phyloP scores from a whole-genome alignment of 53 echinoderm and acorn worm genomes.

The Paelopatides confundens region DNA sequence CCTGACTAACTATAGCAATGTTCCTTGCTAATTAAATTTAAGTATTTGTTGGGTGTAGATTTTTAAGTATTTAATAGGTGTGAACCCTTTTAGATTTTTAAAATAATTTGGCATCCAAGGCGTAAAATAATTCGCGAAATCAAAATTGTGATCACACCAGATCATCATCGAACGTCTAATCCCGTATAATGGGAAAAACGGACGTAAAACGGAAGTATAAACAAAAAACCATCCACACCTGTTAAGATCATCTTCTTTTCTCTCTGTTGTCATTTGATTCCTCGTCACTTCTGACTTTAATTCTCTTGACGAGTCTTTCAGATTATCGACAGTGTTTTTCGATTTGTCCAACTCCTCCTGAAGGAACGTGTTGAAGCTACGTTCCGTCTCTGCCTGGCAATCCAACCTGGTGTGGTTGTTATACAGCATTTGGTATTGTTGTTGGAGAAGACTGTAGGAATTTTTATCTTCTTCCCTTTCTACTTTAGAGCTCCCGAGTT shows the following conservation, averaged over 20 bases:
- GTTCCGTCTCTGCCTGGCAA: conserved; percentile 16
- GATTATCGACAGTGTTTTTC: not conserved
- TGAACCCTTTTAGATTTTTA: too few relatives aligned
- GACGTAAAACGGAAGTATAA: too few relatives aligned
- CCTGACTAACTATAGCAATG: too few relatives aligned
- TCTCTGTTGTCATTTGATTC: not conserved
- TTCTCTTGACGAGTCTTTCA: not conserved
- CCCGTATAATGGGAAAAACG: too few relatives aligned
- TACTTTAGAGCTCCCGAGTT: not conserved
- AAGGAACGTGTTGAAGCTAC: not conserved
- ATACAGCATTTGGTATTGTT: conserved; percentile 28
- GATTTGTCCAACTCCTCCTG: conserved; percentile 22
- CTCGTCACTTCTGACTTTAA: not conserved
- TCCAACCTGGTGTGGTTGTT: conserved; percentile 32
- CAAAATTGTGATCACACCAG: too few relatives aligned
- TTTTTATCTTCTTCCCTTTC: not conserved
- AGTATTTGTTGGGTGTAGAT: too few relatives aligned
- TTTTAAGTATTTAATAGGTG: too few relatives aligned
- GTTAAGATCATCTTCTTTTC: not conserved
- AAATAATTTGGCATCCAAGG: too few relatives aligned
- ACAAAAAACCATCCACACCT: conserved; percentile 8
- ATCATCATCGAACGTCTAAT: too few relatives aligned
- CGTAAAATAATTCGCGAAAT: too few relatives aligned
- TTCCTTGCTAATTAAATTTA: too few relatives aligned
- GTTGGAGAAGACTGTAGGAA: not conserved